Conservation (phyloP, 2,113 vertebrate genomes). For the Cyprinodon brontotheroides region DNA sequence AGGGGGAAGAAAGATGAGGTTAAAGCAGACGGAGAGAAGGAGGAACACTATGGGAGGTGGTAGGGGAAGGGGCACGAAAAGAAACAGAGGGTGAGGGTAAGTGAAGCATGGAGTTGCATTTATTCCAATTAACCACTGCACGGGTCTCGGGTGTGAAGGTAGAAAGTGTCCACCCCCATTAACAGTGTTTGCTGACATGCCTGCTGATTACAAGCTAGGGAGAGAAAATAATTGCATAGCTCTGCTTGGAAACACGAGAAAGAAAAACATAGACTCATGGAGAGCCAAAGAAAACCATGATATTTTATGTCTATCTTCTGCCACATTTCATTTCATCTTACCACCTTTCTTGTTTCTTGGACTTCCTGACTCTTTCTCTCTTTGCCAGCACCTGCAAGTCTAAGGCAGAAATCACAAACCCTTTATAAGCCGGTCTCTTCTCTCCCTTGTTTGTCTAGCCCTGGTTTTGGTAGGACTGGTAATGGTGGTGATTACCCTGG, state of each 20-base stretch:
- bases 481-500: constrained; percentile 75
- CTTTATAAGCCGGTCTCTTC: constrained; percentile 42
- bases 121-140: constrained; percentile 80
- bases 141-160: constrained; percentile 70
- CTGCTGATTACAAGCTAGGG: constrained; percentile 66
- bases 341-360: constrained; percentile 16
- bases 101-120: constrained; percentile 79
- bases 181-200: constrained; percentile 80
- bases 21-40: constrained; percentile 26
- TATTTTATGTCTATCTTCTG: neutral
- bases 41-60: constrained; percentile 21
- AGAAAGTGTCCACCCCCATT: constrained; percentile 76
- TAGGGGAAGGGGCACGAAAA: constrained; percentile 26
- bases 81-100: constrained; percentile 64
- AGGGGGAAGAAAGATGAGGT: constrained; percentile 12
- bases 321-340: constrained; percentile 27
- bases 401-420: constrained; percentile 44
- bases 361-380: constrained; percentile 20
- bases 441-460: constrained; percentile 27
- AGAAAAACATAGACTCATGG: constrained; percentile 4
- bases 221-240: constrained; percentile 52
- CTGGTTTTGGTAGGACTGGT: constrained; percentile 60
- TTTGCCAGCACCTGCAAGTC: constrained; percentile 12
- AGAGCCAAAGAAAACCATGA: constrained; percentile 3
- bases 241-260: constrained; percentile 40